Evolutionary conservation across 2,797 vertebrate genomes (phyloP).

Genomic region (Onychomys leucogaster): DNA sequence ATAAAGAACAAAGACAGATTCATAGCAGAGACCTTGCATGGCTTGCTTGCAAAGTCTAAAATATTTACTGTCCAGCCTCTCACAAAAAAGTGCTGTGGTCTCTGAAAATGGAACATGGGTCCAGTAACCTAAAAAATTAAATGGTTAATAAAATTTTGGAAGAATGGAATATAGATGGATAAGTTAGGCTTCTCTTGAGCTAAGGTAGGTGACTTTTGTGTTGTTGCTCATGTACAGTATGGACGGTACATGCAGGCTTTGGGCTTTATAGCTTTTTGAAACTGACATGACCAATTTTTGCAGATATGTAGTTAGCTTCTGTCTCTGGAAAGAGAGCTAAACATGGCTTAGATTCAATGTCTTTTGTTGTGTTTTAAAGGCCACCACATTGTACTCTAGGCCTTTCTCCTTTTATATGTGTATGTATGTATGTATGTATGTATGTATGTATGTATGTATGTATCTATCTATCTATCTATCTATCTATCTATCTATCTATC

Average conservation of each 20-base stretch:
- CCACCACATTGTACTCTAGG: neutral
- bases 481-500: neutral
- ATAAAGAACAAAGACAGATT: conserved; percentile 21
- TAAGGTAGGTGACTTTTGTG: neutral
- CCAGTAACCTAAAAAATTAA: conserved; percentile 18
- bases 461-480: neutral
- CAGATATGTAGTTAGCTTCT: neutral
- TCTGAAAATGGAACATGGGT: neutral
- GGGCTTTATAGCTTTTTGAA: conserved; percentile 5
- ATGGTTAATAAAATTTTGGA: conserved; percentile 2
- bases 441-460: neutral
- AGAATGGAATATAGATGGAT: conserved; percentile 33
- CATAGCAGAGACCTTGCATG: neutral
- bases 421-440: neutral
- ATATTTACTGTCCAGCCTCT: conserved; percentile 22
- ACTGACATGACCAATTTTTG: neutral
- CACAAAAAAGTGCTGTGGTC: neutral
- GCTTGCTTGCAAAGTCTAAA: neutral
- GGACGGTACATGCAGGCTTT: neutral
- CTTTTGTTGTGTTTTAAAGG: neutral
- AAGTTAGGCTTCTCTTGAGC: neutral
- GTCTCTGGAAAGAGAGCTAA: conserved; percentile 2
- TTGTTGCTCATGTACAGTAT: neutral
- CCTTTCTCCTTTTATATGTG: neutral
- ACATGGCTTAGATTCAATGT: neutral